Conservation (phyloP, 2,113 vertebrate genomes). For the Sula dactylatra region DNA sequence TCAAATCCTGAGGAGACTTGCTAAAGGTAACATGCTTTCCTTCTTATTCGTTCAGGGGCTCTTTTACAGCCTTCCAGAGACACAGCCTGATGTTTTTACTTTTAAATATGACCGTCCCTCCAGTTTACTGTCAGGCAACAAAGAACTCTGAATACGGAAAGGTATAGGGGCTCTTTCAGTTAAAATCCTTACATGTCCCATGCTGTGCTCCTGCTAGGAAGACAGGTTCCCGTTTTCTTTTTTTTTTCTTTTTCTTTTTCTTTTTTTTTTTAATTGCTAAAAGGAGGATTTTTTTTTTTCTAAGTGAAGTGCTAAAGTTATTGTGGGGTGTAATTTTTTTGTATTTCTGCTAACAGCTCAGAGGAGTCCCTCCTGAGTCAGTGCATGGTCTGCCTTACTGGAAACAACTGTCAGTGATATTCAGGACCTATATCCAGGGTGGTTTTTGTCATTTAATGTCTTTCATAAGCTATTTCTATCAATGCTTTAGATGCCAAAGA, state of each 20-base stretch:
- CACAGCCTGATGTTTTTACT: constrained; percentile 56
- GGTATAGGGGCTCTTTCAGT: neutral
- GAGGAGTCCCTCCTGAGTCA: constrained; percentile 18
- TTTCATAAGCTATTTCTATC: neutral
- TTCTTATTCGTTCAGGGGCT: constrained; percentile 45
- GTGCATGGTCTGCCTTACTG: neutral
- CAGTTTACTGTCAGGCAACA: constrained; percentile 68
- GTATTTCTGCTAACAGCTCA: constrained; percentile 23
- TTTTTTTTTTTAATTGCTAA: neutral
- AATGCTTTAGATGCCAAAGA: neutral
- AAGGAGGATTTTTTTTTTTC: neutral
- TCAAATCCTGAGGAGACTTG: constrained; percentile 93
- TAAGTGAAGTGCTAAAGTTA: constrained; percentile 63
- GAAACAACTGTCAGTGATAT: neutral
- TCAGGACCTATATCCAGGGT: neutral
- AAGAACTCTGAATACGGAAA: constrained; percentile 64
- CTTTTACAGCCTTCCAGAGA: constrained; percentile 9
- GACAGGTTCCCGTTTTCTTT: neutral
- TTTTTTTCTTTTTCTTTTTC: neutral
- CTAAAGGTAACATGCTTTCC: constrained; percentile 89
- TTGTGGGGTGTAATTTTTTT: constrained; percentile 23
- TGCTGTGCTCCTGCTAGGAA: neutral
- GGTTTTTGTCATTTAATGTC: constrained; percentile 3
- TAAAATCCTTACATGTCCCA: neutral
- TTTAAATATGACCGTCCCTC: constrained; percentile 56